These are phyloP conservation scores for Cladorhizidae sp. DNA, from an alignment of 37 sponge, comb jelly and placozoan species.

Conservation along the genomic window DNA sequence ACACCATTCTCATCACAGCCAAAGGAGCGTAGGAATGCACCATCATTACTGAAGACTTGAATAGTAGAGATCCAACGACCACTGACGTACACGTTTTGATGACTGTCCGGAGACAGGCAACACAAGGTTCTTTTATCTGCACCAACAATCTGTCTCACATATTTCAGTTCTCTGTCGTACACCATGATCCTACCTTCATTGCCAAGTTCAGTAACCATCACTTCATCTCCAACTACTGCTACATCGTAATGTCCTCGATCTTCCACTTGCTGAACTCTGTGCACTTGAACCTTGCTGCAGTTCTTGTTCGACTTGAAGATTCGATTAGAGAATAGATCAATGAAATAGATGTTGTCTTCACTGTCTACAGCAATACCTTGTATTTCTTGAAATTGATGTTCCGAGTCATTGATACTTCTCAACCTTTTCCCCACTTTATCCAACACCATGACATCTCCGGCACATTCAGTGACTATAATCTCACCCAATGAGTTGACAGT, in stretches of 20 bases:
- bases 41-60: too few relatives aligned
- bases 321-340: not conserved
- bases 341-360: constrained; percentile 19
- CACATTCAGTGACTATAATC: constrained; percentile 23
- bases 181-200: not conserved
- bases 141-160: too few relatives aligned
- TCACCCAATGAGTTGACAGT: constrained; percentile 13
- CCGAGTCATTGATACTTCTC: not conserved
- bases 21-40: too few relatives aligned
- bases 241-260: not conserved
- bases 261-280: not conserved
- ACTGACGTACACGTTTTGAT: too few relatives aligned
- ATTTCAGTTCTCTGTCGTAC: not conserved
- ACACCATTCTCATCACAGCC: too few relatives aligned
- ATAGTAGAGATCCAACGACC: too few relatives aligned
- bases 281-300: not conserved
- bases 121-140: too few relatives aligned
- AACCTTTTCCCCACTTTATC: constrained; percentile 16
- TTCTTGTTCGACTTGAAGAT: constrained; percentile 21
- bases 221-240: constrained; percentile 5
- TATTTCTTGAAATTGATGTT: not conserved
- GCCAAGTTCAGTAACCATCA: not conserved
- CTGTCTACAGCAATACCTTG: constrained; percentile 10
- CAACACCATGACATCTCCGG: constrained; percentile 11
- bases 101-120: too few relatives aligned